Evolutionary conservation across 1,140 invertebrate species (phyloP).

Genomic region (Saccostrea glomerata): DNA sequence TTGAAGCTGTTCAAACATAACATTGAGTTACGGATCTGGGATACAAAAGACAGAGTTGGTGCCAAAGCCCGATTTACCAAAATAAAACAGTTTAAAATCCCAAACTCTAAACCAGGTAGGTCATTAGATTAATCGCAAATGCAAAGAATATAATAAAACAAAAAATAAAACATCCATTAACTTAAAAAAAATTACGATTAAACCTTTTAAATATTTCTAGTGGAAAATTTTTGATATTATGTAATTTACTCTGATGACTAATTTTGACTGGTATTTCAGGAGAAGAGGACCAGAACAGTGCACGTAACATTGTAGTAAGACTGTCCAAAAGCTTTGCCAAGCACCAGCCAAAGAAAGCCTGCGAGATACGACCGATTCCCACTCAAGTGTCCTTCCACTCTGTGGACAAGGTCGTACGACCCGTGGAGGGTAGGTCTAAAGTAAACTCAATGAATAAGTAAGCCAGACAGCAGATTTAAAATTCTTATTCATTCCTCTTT

Average conservation of each 20-base stretch:
- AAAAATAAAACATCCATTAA: background rate
- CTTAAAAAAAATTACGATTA: background rate
- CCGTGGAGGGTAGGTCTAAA: background rate
- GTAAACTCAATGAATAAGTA: background rate
- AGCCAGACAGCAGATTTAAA: no score
- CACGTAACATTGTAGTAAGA: constrained; percentile 69
- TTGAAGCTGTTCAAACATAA: constrained; percentile 75
- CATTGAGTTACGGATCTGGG: constrained; percentile 76
- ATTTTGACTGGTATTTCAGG: constrained; percentile 61
- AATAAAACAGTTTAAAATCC: constrained; percentile 75
- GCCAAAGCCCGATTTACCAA: constrained; percentile 75
- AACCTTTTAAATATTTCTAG: no score
- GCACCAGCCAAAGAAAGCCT: constrained; percentile 72
- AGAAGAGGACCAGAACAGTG: constrained; percentile 74
- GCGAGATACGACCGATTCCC: constrained; percentile 66
- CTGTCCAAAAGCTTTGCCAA: constrained; percentile 68
- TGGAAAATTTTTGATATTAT: no score
- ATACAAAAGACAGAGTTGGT: constrained; percentile 76
- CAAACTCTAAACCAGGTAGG: constrained; percentile 71
- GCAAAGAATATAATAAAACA: background rate
- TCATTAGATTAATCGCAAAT: background rate
- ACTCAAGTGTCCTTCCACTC: constrained; percentile 62
- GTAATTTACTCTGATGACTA: no score
- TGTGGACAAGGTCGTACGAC: background rate
- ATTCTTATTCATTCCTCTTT: no score